Percentiles rank a stretch among this genome's conserved stretches.
These are phyloP conservation scores for Liopterus haemorrhoidalis DNA, from an alignment of 2,888 invertebrate genomes.

Conservation along the genomic window DNA sequence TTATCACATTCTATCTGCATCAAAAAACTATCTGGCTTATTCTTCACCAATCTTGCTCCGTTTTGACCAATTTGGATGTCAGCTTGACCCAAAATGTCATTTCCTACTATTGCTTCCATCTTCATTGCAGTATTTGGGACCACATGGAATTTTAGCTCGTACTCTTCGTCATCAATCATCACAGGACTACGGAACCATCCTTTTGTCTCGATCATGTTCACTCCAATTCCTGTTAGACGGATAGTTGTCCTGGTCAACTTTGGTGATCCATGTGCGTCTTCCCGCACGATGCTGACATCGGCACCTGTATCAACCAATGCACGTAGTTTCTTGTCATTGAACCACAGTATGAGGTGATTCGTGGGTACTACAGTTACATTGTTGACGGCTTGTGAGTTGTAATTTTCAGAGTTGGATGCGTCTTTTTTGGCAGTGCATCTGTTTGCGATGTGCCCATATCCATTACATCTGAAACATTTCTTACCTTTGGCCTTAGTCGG, in stretches of 20 bases:
- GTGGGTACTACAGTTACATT: no score
- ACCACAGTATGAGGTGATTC: no score
- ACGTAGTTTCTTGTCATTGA: no score
- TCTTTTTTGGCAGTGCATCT: no score
- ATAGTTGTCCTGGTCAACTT: not conserved
- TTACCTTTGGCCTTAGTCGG: constrained; percentile 3
- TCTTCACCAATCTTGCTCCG: not conserved
- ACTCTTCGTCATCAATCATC: constrained; percentile 9
- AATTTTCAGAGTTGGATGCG: no score
- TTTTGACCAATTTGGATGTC: no score
- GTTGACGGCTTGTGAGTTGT: no score
- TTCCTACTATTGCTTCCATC: not conserved
- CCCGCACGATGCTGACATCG: constrained; percentile 4
- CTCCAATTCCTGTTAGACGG: constrained; percentile 3
- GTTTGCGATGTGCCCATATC: constrained; percentile 5
- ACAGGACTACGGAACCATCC: not conserved
- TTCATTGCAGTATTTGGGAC: constrained; percentile 2
- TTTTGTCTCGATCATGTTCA: constrained; percentile 4
- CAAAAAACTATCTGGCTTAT: not conserved
- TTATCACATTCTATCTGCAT: not conserved
- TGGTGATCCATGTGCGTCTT: not conserved
- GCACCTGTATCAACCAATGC: constrained; percentile 6
- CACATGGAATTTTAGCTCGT: constrained; percentile 4
- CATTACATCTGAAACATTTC: constrained; percentile 11
- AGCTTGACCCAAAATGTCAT: no score